phyloP scores from a whole-genome alignment of 2,888 invertebrate genomes.

The Dyspetes luteomarginatus region DNA sequence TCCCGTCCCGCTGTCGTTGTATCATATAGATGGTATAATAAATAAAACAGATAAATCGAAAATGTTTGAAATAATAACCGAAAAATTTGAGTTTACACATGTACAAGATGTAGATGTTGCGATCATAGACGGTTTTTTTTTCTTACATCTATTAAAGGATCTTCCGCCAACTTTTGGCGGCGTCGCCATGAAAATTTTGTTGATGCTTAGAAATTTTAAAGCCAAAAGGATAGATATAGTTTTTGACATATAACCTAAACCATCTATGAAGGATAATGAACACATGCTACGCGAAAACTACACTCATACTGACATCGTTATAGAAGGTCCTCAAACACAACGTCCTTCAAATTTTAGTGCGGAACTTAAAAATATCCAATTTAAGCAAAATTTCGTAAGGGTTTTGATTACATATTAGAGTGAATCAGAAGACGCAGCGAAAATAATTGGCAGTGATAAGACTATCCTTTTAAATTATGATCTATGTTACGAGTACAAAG shows the following conservation, averaged over 20 bases:
- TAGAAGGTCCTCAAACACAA: background rate
- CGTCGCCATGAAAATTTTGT: background rate
- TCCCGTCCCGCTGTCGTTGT: conserved; percentile 70
- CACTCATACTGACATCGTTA: background rate
- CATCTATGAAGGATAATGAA: background rate
- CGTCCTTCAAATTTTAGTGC: background rate
- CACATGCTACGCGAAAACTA: background rate
- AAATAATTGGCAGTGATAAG: no score
- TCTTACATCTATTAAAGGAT: background rate
- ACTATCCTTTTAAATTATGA: no score
- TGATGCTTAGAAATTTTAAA: background rate
- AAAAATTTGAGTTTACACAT: no score
- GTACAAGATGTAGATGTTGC: no score
- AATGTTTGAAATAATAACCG: no score
- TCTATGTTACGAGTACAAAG: no score
- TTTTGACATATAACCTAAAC: background rate
- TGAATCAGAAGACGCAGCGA: no score
- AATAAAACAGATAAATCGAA: no score
- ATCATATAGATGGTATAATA: conserved; percentile 71
- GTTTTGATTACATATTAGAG: background rate
- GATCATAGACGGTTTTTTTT: background rate
- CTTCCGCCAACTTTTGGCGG: background rate
- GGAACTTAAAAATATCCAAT: background rate
- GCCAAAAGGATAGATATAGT: background rate
- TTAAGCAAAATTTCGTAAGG: background rate